These are phyloP conservation scores for Aspidiotus destructor DNA, from an alignment of 2,888 invertebrate species.

Conservation along the genomic window DNA sequence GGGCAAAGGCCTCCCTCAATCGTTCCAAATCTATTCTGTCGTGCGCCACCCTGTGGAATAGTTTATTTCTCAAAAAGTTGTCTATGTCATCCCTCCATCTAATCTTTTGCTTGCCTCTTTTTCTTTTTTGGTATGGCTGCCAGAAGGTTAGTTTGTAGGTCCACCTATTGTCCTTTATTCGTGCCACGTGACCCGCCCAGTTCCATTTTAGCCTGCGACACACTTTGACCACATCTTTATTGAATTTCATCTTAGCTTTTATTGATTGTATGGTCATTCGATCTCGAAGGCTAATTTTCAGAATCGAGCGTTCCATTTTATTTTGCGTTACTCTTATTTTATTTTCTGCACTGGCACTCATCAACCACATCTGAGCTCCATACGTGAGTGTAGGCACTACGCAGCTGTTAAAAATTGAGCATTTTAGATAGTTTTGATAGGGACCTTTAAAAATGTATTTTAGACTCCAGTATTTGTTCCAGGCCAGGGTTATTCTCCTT, in stretches of 20 bases:
- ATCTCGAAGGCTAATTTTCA: not conserved
- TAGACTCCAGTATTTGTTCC: constrained; percentile 2
- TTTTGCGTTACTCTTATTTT: not conserved
- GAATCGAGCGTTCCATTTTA: not conserved
- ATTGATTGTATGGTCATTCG: not conserved
- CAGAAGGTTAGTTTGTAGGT: not conserved
- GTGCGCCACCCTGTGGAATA: constrained; percentile 5
- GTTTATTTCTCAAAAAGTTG: not conserved
- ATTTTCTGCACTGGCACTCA: not conserved
- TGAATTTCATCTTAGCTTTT: not conserved
- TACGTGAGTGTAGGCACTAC: not conserved
- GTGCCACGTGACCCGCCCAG: not conserved
- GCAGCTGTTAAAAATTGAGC: too few relatives aligned
- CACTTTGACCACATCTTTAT: not conserved
- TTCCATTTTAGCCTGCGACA: not conserved
- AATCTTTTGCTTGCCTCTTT: constrained; percentile 4
- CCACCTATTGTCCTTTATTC: not conserved
- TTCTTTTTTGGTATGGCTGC: constrained; percentile 1
- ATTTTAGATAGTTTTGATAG: too few relatives aligned
- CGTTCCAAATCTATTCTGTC: not conserved
- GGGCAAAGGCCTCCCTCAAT: too few relatives aligned
- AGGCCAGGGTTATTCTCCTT: not conserved
- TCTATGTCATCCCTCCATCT: constrained; percentile 1
- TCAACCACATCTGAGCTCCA: not conserved
- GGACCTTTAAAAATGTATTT: not conserved